Evolutionary conservation across 2,888 invertebrate genomes (phyloP), one percentile per base, ranked within the genome.

Genomic region (Scelioninae gen. 1): DNA sequence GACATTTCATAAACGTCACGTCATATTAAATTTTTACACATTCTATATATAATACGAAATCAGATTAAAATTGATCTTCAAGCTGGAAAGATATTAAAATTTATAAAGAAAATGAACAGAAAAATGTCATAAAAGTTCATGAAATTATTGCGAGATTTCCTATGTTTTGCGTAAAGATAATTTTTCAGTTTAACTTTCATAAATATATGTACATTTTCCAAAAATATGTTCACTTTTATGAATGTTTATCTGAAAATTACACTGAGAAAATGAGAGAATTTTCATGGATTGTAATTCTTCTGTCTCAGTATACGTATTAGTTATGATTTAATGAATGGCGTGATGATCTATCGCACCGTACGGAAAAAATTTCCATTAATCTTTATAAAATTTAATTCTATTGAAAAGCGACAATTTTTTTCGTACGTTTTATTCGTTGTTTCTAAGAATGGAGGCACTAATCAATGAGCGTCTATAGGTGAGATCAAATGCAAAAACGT

Each of bases 401-500:
- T 16, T 8, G 3, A 13, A 9, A 55, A 32, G 2, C 32, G 13
- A 47, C 31, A 47, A 62, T 62, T 45, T 62, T 47, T 31, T 45
- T 53, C 51, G 38, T 40, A 51, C 65, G 23, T 47, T 56, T 43
- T 32, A n/a, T 23, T 55, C 23, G 9, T 66, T 43, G n/a, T 11
- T 34, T 58, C 56, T 49, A 49, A 56, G 8, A 62, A 69, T 69
- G 47, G 29, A 69, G 60, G 69, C 77, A 55, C 65, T 78, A 79
- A 58, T 51, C 51, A 74, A 74, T 79, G 79, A 74, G 66, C 68
- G 32, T 43, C 63, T 74, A 80, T 68, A 45, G 45, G 15, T 53
- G 45, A 58, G 29, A 55, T 74, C 62, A 68, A 80, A 74, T 68
- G 68, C 68, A 69, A 47, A 80, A 71, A 72, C 53, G 55, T 80